Evolutionary conservation across 35 echinoderm and acorn worm genomes (phyloP).

Genomic region (Acanthaster planci): DNA sequence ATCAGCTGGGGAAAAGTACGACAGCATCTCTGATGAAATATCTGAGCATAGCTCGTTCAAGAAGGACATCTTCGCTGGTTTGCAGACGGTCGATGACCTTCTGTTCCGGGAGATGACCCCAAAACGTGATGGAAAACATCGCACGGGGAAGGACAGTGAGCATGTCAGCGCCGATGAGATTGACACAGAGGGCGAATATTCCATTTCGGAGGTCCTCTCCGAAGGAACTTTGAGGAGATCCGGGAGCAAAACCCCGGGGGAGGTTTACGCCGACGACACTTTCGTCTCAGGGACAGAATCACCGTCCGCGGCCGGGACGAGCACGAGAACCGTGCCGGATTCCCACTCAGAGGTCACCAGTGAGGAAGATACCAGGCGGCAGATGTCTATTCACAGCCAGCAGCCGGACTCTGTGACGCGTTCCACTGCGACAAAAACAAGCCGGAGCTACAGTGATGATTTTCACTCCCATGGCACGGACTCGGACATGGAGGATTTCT

Average conservation of each 20-base stretch:
- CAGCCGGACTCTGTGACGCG: background rate
- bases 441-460: constrained; percentile 35
- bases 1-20: background rate
- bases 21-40: background rate
- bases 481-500: constrained; percentile 19
- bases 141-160: background rate
- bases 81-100: constrained; percentile 38
- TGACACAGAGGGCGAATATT: constrained; percentile 9
- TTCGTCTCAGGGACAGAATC: constrained; percentile 7
- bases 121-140: background rate
- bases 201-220: constrained; percentile 16
- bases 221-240: background rate
- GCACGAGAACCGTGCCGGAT: constrained; percentile 27
- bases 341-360: constrained; percentile 17
- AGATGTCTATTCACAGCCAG: too few relatives aligned
- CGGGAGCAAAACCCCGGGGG: background rate
- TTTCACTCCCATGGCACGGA: constrained; percentile 27
- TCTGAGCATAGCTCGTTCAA: background rate
- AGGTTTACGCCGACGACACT: constrained; percentile 27
- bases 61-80: background rate
- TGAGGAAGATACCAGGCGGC: constrained; percentile 5
- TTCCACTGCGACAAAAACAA: background rate
- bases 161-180: constrained; percentile 35
- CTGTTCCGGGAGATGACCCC: background rate
- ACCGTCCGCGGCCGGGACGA: background rate